Percentiles rank a stretch among this genome's conserved stretches.
These are phyloP conservation scores for Varanus salvator DNA, from an alignment of 2,113 vertebrate species.

Conservation along the genomic window DNA sequence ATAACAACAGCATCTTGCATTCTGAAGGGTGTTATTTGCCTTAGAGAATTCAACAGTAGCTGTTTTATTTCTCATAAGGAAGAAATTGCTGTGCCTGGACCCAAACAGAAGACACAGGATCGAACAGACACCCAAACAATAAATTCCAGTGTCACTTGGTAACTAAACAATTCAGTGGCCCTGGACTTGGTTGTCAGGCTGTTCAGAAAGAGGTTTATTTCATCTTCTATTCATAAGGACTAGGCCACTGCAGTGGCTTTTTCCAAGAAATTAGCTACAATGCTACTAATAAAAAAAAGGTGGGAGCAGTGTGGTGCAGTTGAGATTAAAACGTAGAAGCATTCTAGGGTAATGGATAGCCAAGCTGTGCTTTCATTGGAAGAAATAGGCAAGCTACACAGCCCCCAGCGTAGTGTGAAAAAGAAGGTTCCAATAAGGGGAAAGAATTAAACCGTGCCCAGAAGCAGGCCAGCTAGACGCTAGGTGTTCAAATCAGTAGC, in stretches of 20 bases:
- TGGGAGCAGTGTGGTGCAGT: background rate
- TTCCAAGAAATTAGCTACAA: background rate
- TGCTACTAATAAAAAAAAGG: background rate
- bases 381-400: too few relatives aligned
- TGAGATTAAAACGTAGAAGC: background rate
- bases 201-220: too few relatives aligned
- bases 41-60: background rate
- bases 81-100: background rate
- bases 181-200: background rate
- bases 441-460: background rate
- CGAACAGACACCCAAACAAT: too few relatives aligned
- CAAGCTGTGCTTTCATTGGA: too few relatives aligned
- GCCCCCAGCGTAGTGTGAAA: background rate
- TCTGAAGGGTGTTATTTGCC: background rate
- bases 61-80: background rate
- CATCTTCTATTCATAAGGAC: background rate
- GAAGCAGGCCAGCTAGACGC: background rate
- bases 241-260: background rate
- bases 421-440: background rate
- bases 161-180: background rate
- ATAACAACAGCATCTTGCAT: background rate
- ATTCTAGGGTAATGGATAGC: background rate
- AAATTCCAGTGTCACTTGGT: background rate
- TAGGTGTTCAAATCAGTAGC: background rate
- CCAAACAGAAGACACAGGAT: background rate